These are phyloP conservation scores for Prionchulus punctatus DNA, from an alignment of 2,888 invertebrate species.

Conservation along the genomic window DNA sequence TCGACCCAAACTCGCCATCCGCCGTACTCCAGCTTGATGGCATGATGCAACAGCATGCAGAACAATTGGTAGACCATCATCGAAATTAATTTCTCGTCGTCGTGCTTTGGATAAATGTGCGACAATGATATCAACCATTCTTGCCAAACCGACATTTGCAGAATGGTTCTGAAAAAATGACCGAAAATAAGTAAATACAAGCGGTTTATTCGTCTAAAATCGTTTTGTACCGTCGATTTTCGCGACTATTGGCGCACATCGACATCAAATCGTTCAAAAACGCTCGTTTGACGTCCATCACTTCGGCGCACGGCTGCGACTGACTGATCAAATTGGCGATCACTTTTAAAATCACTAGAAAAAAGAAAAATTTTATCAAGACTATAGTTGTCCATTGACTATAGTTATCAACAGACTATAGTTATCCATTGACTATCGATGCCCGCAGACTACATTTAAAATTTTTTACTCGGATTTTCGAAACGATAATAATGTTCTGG, in stretches of 20 bases:
- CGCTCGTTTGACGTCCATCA: conserved; percentile 73
- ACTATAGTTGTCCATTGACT: not conserved
- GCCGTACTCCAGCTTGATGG: conserved; percentile 95
- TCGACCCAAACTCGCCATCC: conserved; percentile 99
- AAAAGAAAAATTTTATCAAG: not conserved
- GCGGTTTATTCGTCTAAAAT: not conserved
- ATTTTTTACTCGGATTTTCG: conserved; percentile 76
- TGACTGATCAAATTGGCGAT: conserved; percentile 89
- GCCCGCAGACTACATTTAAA: not conserved
- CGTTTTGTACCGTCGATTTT: conserved; percentile 55
- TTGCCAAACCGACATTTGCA: conserved; percentile 99
- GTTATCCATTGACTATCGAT: no score
- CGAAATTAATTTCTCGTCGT: conserved; percentile 51
- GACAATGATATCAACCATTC: conserved; percentile 92
- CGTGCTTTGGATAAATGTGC: conserved; percentile 65
- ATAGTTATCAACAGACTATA: no score
- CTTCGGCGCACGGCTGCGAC: conserved; percentile 77
- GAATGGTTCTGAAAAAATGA: conserved; percentile 49
- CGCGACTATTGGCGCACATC: conserved; percentile 85
- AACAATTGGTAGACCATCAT: conserved; percentile 97
- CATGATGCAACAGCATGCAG: conserved; percentile 91
- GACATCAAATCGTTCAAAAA: conserved; percentile 97
- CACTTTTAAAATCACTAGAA: conserved; percentile 87
- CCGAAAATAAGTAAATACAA: not conserved
- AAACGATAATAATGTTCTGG: conserved; percentile 83